Base-by-base conservation (phyloP, 2,888 invertebrate species). In the Gymnoscelis rufifasciata region DNA sequence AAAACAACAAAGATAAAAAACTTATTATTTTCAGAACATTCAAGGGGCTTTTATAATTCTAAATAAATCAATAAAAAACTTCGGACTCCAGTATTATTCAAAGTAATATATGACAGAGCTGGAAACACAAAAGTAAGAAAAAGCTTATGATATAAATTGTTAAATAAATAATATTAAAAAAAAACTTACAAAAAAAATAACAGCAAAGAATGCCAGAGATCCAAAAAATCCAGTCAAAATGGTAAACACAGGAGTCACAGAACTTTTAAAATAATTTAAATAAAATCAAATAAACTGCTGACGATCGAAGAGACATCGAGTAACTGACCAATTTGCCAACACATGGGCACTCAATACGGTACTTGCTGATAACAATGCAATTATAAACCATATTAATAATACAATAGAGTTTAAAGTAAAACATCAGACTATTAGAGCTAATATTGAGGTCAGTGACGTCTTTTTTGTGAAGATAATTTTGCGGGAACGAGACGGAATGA, bases 361-460 rank as follows among this genome's bases (percentile, higher is more conserved):
- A 61, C 56, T 24, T 15, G 44, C 40, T 52, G 56, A 56, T 45
- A 37, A 46, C 28, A 38, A 12, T 7, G 4, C 2, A 5, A 48
- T 50, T 51, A 1, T 42, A 1, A 71, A 55, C 57, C 48, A 56
- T 47, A 61, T 51, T 26, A 28, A 64, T 62, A 0, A 0, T 0
- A 0, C 0, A 6, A 19, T 1, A 0, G 0, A 0, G 1, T 38
- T 19, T 35, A 19, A 7, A 19, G 19, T 23, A 35, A 11, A n/a
- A 6, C 35, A 15, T 15, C 62, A 52, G 61, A 64, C 55, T 31
- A 52, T 42, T 40, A 29, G 35, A 44, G 42, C 50, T 39, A 36
- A 42, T 75, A 84, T 81, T 81, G 82, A 83, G 87, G 86, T 86
- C 87, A 86, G 71, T 79, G 84, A 83, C 87, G 83, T 78, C 78